Base-by-base conservation (phyloP, 2,888 invertebrate genomes). In the Epistrophella euchroma region DNA sequence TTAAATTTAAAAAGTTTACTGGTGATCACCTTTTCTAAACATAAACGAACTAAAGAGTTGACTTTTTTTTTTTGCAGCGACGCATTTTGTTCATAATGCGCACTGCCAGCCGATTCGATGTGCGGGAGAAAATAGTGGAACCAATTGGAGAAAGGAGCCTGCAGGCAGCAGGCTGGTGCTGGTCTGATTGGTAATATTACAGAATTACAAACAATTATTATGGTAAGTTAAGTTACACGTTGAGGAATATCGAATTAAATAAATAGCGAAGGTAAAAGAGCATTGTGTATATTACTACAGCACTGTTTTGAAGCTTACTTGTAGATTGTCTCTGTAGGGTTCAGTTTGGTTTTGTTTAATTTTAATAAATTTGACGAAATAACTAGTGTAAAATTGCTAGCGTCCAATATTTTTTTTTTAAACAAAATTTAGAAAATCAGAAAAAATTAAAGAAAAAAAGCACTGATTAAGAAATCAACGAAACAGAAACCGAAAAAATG, bases 1-100 rank as follows among this genome's bases (percentile, higher is more conserved):
- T 55, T 50, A 70, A 72, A 72, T 73, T n/a, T 72, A 40, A 78
- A 78, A 55, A 25, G 13, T 19, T 15, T 43, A 6, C 40, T 66
- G 11, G 4, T n/a, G 37, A 56, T 25, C 52, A 52, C 58, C 60
- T 74, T 62, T 22, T 62, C 64, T 37, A 52, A 47, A 62, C 35
- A 43, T 52, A 56, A 70, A 64, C 55, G 56, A 40, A 66, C 52
- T 35, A 66, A 76, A 55, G 62, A 50, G 13, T 22, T 0, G 9
- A 9, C 7, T 17, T 3, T 4, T 2, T 52, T 19, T 68, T 32
- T 22, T 52, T n/a, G 35, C 52, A 25, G 43, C 19, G 22, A 37
- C 28, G 64, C 64, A 17, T 45, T 45, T 45, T 22, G 13, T 37
- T 37, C 7, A 15, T 3, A 28, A 28, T 1, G 52, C 32, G 32